Conservation (phyloP, 2,113 vertebrate genomes). For the Eptesicus fuscus region DNA sequence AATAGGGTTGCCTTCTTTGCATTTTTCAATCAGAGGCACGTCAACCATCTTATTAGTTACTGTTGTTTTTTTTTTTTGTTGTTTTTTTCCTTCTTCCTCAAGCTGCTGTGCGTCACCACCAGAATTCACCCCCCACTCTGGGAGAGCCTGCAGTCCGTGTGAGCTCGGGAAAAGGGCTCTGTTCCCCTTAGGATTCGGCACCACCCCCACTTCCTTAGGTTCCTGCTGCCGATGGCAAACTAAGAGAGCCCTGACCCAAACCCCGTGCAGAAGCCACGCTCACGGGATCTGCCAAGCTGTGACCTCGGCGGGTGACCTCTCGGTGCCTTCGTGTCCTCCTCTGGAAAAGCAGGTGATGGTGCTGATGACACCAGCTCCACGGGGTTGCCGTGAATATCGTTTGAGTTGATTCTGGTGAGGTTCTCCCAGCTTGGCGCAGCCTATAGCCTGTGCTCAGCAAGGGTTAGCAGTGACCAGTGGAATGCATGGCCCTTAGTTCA, state of each 20-base stretch:
- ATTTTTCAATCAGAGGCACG: neutral
- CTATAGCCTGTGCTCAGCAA: neutral
- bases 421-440: neutral
- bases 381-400: neutral
- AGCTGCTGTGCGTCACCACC: neutral
- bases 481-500: too few species aligned
- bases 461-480: neutral
- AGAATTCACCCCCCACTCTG: neutral
- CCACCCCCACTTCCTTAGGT: neutral
- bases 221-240: neutral
- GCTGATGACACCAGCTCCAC: fast-evolving
- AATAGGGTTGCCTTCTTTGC: neutral
- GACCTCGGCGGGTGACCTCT: neutral
- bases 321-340: neutral
- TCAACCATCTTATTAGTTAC: neutral
- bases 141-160: neutral
- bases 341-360: neutral
- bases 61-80: too few species aligned
- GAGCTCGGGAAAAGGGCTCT: neutral
- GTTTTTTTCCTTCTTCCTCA: neutral
- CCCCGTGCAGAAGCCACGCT: neutral
- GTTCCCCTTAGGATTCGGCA: neutral
- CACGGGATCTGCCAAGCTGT: neutral
- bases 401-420: neutral
- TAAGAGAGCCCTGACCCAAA: neutral